phyloP scores from a whole-genome alignment of 2,888 invertebrate genomes.

The Nemurella pictetii region DNA sequence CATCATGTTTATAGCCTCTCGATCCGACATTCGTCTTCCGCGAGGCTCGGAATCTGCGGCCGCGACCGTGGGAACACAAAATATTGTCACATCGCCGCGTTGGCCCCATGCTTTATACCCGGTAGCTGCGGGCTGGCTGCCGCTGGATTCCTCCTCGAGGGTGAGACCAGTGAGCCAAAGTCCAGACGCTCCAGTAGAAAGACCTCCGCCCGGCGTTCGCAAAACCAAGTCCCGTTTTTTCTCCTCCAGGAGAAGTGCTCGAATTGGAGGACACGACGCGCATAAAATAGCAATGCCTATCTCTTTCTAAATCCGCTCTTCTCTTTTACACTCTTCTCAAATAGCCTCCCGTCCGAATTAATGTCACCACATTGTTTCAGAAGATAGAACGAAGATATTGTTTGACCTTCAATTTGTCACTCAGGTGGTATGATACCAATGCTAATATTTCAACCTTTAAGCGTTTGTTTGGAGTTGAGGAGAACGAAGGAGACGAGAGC shows the following conservation, averaged over 20 bases:
- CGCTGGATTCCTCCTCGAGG: conserved; percentile 9
- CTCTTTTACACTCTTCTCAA: conserved; percentile 22
- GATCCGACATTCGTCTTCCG: conserved; percentile 38
- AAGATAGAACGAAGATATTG: conserved; percentile 39
- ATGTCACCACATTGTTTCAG: conserved; percentile 37
- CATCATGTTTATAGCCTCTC: conserved; percentile 38
- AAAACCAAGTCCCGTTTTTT: background rate
- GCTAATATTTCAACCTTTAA: conserved; percentile 38
- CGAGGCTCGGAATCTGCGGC: conserved; percentile 27
- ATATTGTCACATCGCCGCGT: conserved; percentile 30
- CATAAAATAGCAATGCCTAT: conserved; percentile 28
- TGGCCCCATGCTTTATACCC: background rate
- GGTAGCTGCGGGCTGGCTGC: background rate
- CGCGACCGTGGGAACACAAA: conserved; percentile 35
- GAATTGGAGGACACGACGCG: conserved; percentile 33
- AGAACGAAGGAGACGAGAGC: background rate
- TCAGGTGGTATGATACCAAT: conserved; percentile 39
- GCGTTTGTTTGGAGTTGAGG: conserved; percentile 14
- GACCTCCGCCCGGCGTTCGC: background rate
- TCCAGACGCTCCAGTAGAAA: background rate
- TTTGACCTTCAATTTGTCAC: conserved; percentile 41
- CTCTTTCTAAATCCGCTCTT: conserved; percentile 30
- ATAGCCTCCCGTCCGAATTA: conserved; percentile 32
- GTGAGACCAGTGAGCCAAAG: too few species aligned
- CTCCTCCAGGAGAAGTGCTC: conserved; percentile 36